phyloP scores from a whole-genome alignment of 2,888 invertebrate species.

The Sphaerophoria rueppellii region DNA sequence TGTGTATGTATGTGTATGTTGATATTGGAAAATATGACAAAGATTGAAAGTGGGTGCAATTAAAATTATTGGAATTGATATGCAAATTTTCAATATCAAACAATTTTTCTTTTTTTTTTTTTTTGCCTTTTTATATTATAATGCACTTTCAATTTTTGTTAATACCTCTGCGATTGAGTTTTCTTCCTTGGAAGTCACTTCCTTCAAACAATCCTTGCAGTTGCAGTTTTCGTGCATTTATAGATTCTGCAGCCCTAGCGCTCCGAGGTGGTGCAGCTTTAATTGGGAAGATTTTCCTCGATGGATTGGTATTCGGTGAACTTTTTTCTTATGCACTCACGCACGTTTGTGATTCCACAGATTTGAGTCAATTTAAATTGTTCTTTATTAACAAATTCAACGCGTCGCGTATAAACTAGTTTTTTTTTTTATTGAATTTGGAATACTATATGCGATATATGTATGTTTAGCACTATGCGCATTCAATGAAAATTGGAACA shows the following conservation, averaged over 20 bases:
- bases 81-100: not conserved
- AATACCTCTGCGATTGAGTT: not conserved
- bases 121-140: not conserved
- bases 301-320: too few species aligned
- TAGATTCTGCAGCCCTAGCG: not conserved
- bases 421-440: too few species aligned
- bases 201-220: not conserved
- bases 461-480: too few species aligned
- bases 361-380: too few species aligned
- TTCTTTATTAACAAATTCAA: too few species aligned
- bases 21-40: not conserved
- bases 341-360: too few species aligned
- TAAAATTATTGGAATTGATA: not conserved
- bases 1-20: not conserved
- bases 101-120: too few species aligned
- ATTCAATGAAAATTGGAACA: too few species aligned
- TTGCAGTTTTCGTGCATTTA: conserved; percentile 1
- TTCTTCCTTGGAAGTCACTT: not conserved
- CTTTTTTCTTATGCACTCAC: too few species aligned
- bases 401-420: too few species aligned
- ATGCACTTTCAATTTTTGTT: conserved; percentile 8
- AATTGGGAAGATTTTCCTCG: not conserved
- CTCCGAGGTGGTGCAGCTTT: not conserved
- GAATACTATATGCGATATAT: too few species aligned
- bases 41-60: conserved; percentile 8